Base-by-base conservation (phyloP, 2,888 invertebrate genomes). In the Pheosia tremula region DNA sequence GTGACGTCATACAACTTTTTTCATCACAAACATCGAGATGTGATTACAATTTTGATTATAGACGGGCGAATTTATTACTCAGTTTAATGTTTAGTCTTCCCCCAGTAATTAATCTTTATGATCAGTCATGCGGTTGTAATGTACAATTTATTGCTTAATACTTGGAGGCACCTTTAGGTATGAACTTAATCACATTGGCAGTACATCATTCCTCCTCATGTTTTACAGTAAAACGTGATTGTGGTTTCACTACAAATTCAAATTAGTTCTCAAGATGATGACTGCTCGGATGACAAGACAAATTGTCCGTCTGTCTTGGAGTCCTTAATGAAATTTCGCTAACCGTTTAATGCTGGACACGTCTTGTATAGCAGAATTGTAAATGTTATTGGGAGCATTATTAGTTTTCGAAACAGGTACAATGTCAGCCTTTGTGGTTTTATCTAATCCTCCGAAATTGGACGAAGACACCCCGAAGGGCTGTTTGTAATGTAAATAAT, bases 221-320 rank as follows among this genome's bases (percentile, higher is more conserved):
- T 74, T 77, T 76, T 69, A 75, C 69, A 75, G 75, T 71, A 80
- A 79, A 78, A 76, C 75, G 74, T 76, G 74, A 66, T 79, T 77
- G 72, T 75, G 80, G 79, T 79, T 82, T 80, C 80, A 89, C 88
- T 87, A 85, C 82, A 82, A 83, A 89, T 89, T 89, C 86, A 89
- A 89, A 90, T 90, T 85, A 86, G 83, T 83, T 84, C 79, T 75
- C 81, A 77, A 81, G 77, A 79, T 80, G 82, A 87, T 84, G 83
- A 83, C 80, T 80, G 75, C 68, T 81, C 71, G 82, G 83, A 81
- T 83, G 89, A 88, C 86, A 90, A 87, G 89, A 91, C 86, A 89
- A 90, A 90, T 90, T 78, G 85, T 83, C 81, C 77, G 81, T 78
- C 81, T 77, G 78, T 78, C 78, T 72, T 67, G 77, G 75, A 78